Evolutionary conservation across 1,140 invertebrate genomes (phyloP).

Genomic region (Apis dorsata): DNA sequence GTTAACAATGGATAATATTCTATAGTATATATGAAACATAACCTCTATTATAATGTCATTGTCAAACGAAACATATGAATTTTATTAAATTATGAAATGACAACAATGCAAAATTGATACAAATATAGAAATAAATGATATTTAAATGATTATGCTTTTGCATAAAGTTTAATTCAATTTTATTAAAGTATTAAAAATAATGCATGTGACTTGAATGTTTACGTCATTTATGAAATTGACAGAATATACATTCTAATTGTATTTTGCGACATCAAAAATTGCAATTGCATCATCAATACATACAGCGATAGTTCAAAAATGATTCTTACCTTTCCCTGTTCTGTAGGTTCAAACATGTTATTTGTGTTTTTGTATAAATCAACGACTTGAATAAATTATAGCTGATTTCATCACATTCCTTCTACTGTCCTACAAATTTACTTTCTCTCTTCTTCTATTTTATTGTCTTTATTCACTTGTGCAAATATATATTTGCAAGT

Average conservation of each 20-base stretch:
- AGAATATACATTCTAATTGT: neutral
- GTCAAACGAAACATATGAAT: neutral
- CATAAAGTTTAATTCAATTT: neutral
- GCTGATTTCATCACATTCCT: conserved; percentile 58
- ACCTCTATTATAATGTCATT: neutral
- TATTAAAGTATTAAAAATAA: conserved; percentile 10
- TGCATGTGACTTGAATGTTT: conserved; percentile 42
- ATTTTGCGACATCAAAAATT: conserved; percentile 10
- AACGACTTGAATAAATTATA: conserved; percentile 27
- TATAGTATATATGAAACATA: neutral
- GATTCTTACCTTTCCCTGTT: conserved; percentile 70
- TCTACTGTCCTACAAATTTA: conserved; percentile 42
- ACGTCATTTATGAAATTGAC: conserved; percentile 34
- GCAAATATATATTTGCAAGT: conserved; percentile 9
- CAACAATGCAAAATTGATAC: neutral
- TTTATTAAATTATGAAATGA: neutral
- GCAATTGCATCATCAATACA: neutral
- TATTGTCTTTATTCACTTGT: conserved; percentile 25
- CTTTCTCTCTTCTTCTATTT: conserved; percentile 29
- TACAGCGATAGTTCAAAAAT: neutral
- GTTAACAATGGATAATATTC: neutral
- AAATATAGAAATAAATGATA: neutral
- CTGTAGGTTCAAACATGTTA: conserved; percentile 70
- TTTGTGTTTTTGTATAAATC: conserved; percentile 19
- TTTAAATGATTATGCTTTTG: neutral